phyloP scores from a whole-genome alignment of 2,797 vertebrate species.

The Orientallactaga sibirica region DNA sequence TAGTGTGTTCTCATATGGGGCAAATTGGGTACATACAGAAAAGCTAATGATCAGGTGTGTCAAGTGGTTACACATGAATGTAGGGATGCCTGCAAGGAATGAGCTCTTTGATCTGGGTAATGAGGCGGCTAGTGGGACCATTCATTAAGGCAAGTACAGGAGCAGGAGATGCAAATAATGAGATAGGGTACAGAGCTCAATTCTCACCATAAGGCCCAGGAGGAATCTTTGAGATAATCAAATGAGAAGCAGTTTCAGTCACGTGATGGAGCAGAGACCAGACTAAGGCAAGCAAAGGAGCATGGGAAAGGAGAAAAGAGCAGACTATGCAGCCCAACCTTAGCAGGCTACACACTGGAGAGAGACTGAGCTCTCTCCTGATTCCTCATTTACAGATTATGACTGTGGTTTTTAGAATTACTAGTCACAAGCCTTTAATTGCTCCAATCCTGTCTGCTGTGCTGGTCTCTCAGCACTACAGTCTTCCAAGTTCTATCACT shows the following conservation, averaged over 20 bases:
- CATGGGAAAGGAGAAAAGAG: not conserved
- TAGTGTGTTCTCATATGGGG: not conserved
- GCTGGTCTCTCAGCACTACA: not conserved
- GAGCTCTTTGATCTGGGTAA: not conserved
- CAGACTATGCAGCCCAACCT: not conserved
- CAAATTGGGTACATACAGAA: not conserved
- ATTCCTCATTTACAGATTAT: not conserved
- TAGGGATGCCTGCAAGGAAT: not conserved
- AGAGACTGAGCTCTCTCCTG: not conserved
- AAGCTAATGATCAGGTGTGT: not conserved
- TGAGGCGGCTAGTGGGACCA: not conserved
- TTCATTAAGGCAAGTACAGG: not conserved
- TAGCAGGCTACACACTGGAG: not conserved
- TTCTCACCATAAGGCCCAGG: not conserved
- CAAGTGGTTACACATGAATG: not conserved
- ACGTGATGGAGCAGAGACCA: not conserved
- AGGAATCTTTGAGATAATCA: not conserved
- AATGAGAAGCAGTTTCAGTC: not conserved
- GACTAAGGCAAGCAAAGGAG: not conserved
- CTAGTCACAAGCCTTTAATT: not conserved
- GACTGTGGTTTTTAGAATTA: not conserved
- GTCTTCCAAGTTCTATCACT: slow-evolving; percentile 27
- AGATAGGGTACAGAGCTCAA: not conserved
- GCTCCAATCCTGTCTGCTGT: not conserved
- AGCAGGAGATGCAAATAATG: not conserved